These are phyloP conservation scores for Conger conger DNA, from an alignment of 2,113 vertebrate species.

Conservation along the genomic window DNA sequence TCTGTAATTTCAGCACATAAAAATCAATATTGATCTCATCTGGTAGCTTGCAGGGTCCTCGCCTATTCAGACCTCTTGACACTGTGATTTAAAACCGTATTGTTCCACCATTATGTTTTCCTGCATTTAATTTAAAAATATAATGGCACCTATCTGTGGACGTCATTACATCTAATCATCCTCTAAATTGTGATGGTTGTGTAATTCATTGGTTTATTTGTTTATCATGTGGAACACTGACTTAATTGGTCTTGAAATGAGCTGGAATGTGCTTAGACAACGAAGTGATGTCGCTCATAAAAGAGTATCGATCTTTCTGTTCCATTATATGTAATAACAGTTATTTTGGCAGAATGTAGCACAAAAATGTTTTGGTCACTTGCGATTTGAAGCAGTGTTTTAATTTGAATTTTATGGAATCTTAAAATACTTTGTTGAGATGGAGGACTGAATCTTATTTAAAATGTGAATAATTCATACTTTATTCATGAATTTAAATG, in stretches of 20 bases:
- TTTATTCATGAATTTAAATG: slow-evolving; percentile 5
- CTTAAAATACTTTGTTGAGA: neutral
- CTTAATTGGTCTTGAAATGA: slow-evolving; percentile 12
- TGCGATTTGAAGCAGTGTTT: neutral
- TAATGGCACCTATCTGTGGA: neutral
- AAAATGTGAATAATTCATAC: slow-evolving; percentile 3
- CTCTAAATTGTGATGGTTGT: neutral
- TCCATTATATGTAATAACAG: neutral
- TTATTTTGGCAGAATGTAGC: neutral
- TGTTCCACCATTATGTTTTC: neutral
- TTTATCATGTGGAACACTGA: slow-evolving; percentile 22
- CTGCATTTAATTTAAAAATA: slow-evolving; percentile 7
- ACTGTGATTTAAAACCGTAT: neutral
- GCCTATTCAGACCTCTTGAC: slow-evolving; percentile 2
- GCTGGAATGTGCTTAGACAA: neutral
- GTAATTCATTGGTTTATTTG: slow-evolving; percentile 1
- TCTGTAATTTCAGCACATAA: neutral
- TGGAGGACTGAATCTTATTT: neutral
- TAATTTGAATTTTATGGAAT: neutral
- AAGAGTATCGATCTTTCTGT: neutral
- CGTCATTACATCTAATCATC: slow-evolving; percentile 4
- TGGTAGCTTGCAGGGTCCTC: neutral
- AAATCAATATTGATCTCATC: slow-evolving; percentile 23
- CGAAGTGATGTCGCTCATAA: neutral
- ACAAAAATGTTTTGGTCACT: neutral